Evolutionary conservation across 2,888 invertebrate genomes (phyloP).

Genomic region (Pharmacophagus antenor): DNA sequence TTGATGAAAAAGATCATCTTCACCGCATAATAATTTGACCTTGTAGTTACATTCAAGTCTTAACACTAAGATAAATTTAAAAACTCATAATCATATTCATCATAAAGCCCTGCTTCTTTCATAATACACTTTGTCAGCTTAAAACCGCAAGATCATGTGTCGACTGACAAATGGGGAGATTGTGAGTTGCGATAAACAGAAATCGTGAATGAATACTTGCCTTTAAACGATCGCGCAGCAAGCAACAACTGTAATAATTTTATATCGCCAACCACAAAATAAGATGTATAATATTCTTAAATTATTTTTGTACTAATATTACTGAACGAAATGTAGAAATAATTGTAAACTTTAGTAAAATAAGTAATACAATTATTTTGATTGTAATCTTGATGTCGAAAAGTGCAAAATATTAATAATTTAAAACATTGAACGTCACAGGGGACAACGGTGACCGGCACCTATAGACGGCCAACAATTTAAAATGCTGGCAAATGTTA

Average conservation of each 20-base stretch:
- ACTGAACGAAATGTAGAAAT: background rate
- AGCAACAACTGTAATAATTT: background rate
- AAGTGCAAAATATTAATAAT: too few relatives aligned
- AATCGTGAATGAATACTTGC: constrained; percentile 29
- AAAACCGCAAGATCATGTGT: constrained; percentile 18
- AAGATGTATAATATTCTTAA: too few relatives aligned
- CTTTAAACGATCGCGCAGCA: background rate
- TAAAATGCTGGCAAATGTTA: too few relatives aligned
- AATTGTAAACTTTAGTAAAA: too few relatives aligned
- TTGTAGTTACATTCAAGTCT: constrained; percentile 12
- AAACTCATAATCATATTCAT: constrained; percentile 15
- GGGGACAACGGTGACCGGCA: too few relatives aligned
- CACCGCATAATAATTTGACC: background rate
- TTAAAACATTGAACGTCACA: too few relatives aligned
- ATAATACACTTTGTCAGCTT: constrained; percentile 15
- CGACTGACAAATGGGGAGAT: constrained; percentile 28
- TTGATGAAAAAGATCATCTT: background rate
- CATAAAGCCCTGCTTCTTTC: constrained; percentile 17
- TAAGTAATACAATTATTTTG: too few relatives aligned
- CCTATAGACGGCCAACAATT: too few relatives aligned
- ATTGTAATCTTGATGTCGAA: too few relatives aligned
- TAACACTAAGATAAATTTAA: constrained; percentile 24
- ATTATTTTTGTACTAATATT: background rate
- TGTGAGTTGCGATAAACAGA: constrained; percentile 25
- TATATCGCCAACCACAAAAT: background rate